Evolutionary conservation across 2,888 invertebrate genomes (phyloP), one percentile per base, ranked within the genome.

Genomic region (Stenolophus ochropezus): DNA sequence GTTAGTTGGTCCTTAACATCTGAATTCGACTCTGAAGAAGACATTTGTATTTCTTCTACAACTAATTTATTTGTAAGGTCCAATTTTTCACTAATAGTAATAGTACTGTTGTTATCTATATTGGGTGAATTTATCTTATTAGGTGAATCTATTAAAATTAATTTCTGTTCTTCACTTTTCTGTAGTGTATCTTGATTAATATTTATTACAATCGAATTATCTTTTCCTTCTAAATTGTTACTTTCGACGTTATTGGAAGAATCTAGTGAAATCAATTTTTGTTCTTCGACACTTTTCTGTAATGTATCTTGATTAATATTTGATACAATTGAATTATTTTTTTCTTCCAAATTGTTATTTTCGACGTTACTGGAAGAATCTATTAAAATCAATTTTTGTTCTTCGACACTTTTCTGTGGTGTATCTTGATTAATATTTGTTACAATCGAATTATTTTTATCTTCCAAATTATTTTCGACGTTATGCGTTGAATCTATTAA

Each of bases 1-100:
- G 33, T 65, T 49, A 42, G 20, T 47, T 5, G 76, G n/a, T 11
- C 78, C 21, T 25, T 49, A 16, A 65, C 42, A 65, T 53, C 51
- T 53, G 71, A 79, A 53, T 33, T 79, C 49, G 69, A 27, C 65
- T 79, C 53, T 65, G 65, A 25, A 61, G 58, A 23, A 79, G 79
- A 79, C 79, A 79, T 79, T 21, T 51, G 71, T 51, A 27, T 18
- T 69, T 71, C 73, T 73, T 73, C 49, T 49, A 21, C 1, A 8
- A 21, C 21, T 21, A 23, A 16, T n/a, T 14, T 14, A 73, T n/a
- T 73, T 73, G 73, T 16, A 73, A 21, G 11, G n/a, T 23, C 20
- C 25, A 27, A 3, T 5, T 23, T 33, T 0, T 69, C 42, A 27
- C 5, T 23, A 23, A 1, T n/a, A 25, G 14, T 61, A n/a, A 61